Percentiles rank a stretch among this genome's conserved stretches.
Conservation (phyloP, 2,888 invertebrate genomes). For the Erebia aethiops region DNA sequence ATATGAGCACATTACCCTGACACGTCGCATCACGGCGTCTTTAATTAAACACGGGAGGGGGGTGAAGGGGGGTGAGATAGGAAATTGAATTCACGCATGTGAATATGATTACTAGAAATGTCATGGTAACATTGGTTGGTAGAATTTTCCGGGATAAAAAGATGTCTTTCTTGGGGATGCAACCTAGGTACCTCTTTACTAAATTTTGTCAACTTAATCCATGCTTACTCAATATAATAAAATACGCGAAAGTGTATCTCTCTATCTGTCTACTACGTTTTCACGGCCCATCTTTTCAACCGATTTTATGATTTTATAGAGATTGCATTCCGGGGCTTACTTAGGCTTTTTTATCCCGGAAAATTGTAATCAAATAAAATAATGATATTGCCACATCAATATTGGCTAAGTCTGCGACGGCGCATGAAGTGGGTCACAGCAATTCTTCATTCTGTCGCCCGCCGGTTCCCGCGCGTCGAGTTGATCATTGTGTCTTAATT, state of each 20-base stretch:
- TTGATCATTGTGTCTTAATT: constrained; percentile 12
- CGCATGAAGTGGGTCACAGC: neutral
- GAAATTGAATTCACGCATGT: constrained; percentile 34
- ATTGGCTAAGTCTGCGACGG: neutral
- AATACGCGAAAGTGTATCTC: too few species aligned
- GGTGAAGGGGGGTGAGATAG: constrained; percentile 20
- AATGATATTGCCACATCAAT: neutral
- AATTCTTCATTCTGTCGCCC: constrained; percentile 6
- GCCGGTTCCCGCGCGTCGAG: neutral
- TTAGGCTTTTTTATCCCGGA: too few species aligned
- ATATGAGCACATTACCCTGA: constrained; percentile 44
- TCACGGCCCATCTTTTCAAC: too few species aligned
- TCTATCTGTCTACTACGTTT: too few species aligned
- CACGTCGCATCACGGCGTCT: constrained; percentile 39
- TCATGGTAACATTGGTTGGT: neutral
- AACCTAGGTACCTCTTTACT: too few species aligned
- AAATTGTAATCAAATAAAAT: too few species aligned
- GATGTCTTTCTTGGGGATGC: too few species aligned
- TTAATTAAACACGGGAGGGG: constrained; percentile 41
- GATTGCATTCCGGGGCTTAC: too few species aligned
- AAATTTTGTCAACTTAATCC: too few species aligned
- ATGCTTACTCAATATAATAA: too few species aligned
- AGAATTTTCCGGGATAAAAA: too few species aligned
- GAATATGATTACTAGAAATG: constrained; percentile 12
- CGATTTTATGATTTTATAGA: too few species aligned